A percentile compares a stretch with the other conserved stretches of the same genome.
These are phyloP conservation scores for Chanos chanos DNA, from an alignment of 2,797 vertebrate species.

Conservation along the genomic window DNA sequence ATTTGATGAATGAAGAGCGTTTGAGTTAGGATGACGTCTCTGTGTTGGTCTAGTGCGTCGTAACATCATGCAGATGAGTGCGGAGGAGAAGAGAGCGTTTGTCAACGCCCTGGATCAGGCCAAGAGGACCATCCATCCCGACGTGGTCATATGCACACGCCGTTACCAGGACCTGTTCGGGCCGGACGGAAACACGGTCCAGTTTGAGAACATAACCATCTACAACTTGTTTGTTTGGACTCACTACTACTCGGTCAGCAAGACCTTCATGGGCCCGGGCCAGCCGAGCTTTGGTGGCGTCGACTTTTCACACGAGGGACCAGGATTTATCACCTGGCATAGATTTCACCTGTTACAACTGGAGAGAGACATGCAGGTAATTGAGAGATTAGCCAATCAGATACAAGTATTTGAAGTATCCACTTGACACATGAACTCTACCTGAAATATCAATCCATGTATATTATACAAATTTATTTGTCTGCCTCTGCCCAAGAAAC, in stretches of 20 bases:
- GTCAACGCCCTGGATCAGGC: slow-evolving; percentile 82
- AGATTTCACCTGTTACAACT: slow-evolving; percentile 89
- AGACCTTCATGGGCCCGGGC: slow-evolving; percentile 86
- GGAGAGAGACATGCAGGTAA: slow-evolving; percentile 93
- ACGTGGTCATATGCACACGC: slow-evolving; percentile 86
- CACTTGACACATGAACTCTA: neutral
- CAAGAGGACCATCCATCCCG: slow-evolving; percentile 85
- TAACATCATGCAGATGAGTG: slow-evolving; percentile 83
- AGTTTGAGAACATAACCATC: slow-evolving; percentile 90
- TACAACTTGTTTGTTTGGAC: slow-evolving; percentile 98
- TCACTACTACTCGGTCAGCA: slow-evolving; percentile 93
- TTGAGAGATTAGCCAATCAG: neutral
- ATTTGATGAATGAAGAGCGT: too few species aligned
- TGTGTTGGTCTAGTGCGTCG: slow-evolving; percentile 74
- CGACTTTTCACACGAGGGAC: slow-evolving; percentile 96
- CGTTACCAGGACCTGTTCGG: slow-evolving; percentile 83
- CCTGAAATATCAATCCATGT: too few species aligned
- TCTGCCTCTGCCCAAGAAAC: too few species aligned
- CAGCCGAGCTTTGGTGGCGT: slow-evolving; percentile 85
- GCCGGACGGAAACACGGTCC: slow-evolving; percentile 81
- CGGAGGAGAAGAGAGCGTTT: slow-evolving; percentile 76
- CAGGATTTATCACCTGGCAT: slow-evolving; percentile 96
- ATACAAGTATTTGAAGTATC: neutral
- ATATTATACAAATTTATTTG: too few species aligned
- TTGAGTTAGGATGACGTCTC: too few species aligned